phyloP scores from a whole-genome alignment of 2,888 invertebrate genomes.

The Pyrochroa serraticornis region DNA sequence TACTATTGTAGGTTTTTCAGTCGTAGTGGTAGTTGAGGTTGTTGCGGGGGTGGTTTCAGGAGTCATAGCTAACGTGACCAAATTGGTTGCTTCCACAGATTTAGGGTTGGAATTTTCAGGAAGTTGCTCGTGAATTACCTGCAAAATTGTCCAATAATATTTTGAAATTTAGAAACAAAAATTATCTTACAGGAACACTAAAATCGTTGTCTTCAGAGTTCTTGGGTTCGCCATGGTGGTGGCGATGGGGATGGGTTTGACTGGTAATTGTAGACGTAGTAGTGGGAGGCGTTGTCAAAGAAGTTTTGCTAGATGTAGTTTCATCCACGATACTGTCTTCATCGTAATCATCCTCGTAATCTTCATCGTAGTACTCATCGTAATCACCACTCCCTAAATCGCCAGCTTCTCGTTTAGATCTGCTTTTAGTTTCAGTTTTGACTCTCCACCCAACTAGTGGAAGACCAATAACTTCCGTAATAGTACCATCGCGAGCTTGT shows the following conservation, averaged over 20 bases:
- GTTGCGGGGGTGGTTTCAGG: slow-evolving; percentile 23
- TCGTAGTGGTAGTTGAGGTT: slow-evolving; percentile 29
- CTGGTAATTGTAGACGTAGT: slow-evolving; percentile 32
- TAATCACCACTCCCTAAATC: slow-evolving; percentile 52
- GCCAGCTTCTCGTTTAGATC: slow-evolving; percentile 38
- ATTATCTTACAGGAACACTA: slow-evolving; percentile 33
- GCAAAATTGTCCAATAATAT: slow-evolving; percentile 5
- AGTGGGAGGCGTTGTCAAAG: slow-evolving; percentile 34
- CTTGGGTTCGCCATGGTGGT: slow-evolving; percentile 58
- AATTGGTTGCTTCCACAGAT: slow-evolving; percentile 1
- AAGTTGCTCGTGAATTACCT: slow-evolving; percentile 27
- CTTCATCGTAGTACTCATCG: slow-evolving; percentile 49
- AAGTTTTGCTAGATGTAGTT: slow-evolving; percentile 31
- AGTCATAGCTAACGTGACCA: slow-evolving; percentile 14
- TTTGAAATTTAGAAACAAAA: neutral
- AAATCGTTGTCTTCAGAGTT: slow-evolving; percentile 37
- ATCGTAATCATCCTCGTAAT: slow-evolving; percentile 54
- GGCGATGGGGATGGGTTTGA: slow-evolving; percentile 56
- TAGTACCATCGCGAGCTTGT: slow-evolving; percentile 73
- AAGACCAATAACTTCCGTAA: slow-evolving; percentile 70
- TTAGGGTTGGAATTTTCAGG: slow-evolving; percentile 12
- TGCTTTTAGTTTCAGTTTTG: slow-evolving; percentile 57
- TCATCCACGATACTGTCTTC: slow-evolving; percentile 55
- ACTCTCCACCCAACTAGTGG: slow-evolving; percentile 76
- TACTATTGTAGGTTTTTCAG: slow-evolving; percentile 24